Base-by-base conservation (phyloP, 2,888 invertebrate genomes). In the Drosophila anomalipes region DNA sequence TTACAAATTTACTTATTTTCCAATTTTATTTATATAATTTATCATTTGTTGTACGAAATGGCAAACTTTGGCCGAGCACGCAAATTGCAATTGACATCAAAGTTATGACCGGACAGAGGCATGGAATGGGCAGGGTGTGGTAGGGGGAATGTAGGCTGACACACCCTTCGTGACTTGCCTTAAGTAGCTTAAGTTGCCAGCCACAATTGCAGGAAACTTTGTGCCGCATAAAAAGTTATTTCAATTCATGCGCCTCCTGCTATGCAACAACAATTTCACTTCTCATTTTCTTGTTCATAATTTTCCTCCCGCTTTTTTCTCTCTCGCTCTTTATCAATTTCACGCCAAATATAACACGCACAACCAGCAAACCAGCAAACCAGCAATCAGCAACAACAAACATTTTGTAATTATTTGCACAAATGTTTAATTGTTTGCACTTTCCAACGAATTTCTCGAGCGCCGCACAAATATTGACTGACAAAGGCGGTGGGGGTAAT, bases 341-440 rank as follows among this genome's bases (percentile, higher is more conserved):
- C 84, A 82, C 84, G 89, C 71, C 66, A 70, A 83, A 86, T 85
- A 60, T 70, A 89, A 57, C 69, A 74, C 70, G 54, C 78, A 79
- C 49, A 79, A 72, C 51, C 63, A 60, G 35, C n/a, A 57, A 56
- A 37, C 14, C 22, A 26, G 22, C 22, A 56, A 57, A 37, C 14
- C 26, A 47, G 26, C 14, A 19, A 57, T 28, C 32, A 56, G 26
- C 37, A 52, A 33, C 26, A 47, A 22, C 66, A 62, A 66, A 64
- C 68, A 75, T 56, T 60, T 60, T 57, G 74, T 80, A 82, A 81
- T 85, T 86, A 90, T 86, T 86, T 90, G 77, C 83, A 74, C 83
- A 85, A 86, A 85, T 78, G 88, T 83, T 79, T 86, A 86, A 86
- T 88, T 86, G 86, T 86, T 86, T 86, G 86, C 81, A 73, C 79